Conservation (phyloP, 2,797 vertebrate genomes). For the Chaetodon trifasciatus region DNA sequence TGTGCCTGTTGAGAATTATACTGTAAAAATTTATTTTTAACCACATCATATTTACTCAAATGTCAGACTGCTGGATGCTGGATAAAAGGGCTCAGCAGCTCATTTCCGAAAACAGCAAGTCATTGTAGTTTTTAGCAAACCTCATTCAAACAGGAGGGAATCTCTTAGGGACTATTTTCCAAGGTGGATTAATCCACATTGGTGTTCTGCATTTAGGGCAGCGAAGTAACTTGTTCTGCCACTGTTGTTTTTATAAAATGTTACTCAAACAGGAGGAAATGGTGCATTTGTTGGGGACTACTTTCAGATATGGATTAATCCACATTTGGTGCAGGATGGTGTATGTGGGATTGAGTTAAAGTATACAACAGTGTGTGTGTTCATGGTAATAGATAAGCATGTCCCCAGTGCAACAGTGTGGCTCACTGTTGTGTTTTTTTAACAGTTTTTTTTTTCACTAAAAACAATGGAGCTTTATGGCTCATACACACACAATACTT, state of each 20-base stretch:
- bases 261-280: too few species aligned
- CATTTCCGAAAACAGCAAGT: neutral
- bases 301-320: too few species aligned
- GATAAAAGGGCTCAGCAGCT: neutral
- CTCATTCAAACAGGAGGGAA: neutral
- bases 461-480: neutral
- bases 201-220: neutral
- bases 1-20: neutral
- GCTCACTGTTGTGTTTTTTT: neutral
- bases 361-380: neutral
- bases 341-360: too few species aligned
- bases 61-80: too few species aligned
- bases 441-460: neutral
- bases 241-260: too few species aligned
- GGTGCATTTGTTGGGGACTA: too few species aligned
- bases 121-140: neutral
- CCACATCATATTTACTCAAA: neutral
- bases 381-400: neutral
- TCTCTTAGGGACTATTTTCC: neutral
- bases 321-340: neutral
- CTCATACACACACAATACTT: neutral
- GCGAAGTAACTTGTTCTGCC: too few species aligned
- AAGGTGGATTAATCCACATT: neutral
- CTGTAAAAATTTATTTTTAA: neutral
- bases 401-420: neutral